These are phyloP conservation scores for Pitangus sulphuratus DNA, from an alignment of 2,797 vertebrate genomes.

Conservation along the genomic window DNA sequence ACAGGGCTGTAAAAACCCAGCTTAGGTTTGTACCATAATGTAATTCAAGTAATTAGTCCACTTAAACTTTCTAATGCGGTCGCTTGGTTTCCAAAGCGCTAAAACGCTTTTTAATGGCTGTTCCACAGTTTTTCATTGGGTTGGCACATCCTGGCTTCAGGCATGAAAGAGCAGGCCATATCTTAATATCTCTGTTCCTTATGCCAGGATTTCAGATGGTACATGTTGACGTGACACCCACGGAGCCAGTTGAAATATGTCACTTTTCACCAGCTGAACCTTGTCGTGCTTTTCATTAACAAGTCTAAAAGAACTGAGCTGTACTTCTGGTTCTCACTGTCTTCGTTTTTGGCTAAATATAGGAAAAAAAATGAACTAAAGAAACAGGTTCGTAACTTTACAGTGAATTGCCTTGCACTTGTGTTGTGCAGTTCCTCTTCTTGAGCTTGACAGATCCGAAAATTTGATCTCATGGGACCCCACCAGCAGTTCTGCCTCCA, in stretches of 20 bases:
- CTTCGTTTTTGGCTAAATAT: neutral
- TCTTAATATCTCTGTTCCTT: neutral
- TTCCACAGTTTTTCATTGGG: neutral
- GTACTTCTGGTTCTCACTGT: neutral
- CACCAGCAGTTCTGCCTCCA: neutral
- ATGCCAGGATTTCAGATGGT: neutral
- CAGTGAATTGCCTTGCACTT: neutral
- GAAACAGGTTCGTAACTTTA: neutral
- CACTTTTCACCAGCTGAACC: slow-evolving; percentile 9
- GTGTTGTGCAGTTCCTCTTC: neutral
- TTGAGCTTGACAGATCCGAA: neutral
- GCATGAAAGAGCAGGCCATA: neutral
- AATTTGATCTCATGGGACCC: neutral
- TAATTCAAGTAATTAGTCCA: slow-evolving; percentile 71
- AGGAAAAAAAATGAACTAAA: neutral
- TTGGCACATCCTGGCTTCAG: neutral
- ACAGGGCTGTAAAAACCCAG: slow-evolving; percentile 60
- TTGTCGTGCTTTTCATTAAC: neutral
- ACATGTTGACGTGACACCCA: neutral
- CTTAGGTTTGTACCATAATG: slow-evolving; percentile 46
- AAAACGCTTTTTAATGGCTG: slow-evolving; percentile 32
- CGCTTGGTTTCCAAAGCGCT: slow-evolving; percentile 43
- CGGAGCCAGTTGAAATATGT: neutral
- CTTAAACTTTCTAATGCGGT: slow-evolving; percentile 63
- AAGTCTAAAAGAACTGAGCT: neutral